Percentiles rank a stretch among this genome's conserved stretches.
These are phyloP conservation scores for Scelioninae gen. 1 DNA, from an alignment of 2,888 invertebrate species.

Conservation along the genomic window DNA sequence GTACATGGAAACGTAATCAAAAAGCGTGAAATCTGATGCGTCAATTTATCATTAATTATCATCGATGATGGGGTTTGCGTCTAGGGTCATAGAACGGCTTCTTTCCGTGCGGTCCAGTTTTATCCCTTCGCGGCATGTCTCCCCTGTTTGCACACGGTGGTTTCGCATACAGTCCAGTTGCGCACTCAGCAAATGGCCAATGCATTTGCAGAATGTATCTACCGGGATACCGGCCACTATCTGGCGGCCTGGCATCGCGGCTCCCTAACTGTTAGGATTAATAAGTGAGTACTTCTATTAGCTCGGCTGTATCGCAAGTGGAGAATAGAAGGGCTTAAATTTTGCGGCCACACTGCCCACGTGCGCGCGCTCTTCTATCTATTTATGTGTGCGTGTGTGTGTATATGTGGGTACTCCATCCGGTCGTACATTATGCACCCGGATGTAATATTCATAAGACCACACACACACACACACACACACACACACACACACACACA, in stretches of 20 bases:
- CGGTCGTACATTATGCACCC: constrained; percentile 65
- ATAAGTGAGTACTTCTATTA: constrained; percentile 72
- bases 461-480: constrained; percentile 60
- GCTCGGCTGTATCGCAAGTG: constrained; percentile 67
- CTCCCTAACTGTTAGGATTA: constrained; percentile 71
- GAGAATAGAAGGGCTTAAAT: constrained; percentile 66
- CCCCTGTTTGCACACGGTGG: constrained; percentile 65
- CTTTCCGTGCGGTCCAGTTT: no score
- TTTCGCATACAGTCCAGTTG: constrained; percentile 67
- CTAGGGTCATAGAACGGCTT: no score
- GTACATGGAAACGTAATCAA: no score
- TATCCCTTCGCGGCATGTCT: constrained; percentile 44
- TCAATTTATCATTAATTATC: no score
- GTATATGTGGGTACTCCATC: constrained; percentile 40
- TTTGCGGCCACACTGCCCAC: constrained; percentile 58
- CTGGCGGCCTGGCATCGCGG: constrained; percentile 53
- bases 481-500: constrained; percentile 62
- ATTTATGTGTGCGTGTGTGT: constrained; percentile 9
- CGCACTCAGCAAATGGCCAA: constrained; percentile 70
- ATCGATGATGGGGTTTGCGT: no score
- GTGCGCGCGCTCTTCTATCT: constrained; percentile 9
- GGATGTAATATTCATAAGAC: constrained; percentile 70
- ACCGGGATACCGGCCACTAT: constrained; percentile 51
- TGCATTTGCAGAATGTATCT: constrained; percentile 68
- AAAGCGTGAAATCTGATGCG: no score